Evolutionary conservation across 2,888 invertebrate species (phyloP).

Genomic region (Tachystola acroxantha): DNA sequence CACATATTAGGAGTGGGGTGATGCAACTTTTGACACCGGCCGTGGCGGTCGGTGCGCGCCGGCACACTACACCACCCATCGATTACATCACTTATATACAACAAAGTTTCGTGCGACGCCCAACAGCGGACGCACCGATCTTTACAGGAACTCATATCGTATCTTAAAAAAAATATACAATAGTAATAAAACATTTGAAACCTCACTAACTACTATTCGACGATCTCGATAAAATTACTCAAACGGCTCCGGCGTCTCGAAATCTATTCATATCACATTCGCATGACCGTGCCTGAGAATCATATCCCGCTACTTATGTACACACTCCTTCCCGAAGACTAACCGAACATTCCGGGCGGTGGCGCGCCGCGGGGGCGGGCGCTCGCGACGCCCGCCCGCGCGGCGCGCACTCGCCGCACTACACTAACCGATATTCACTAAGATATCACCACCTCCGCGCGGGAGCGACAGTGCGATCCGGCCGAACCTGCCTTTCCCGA

Average conservation of each 20-base stretch:
- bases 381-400: slow-evolving; percentile 17
- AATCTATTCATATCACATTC: slow-evolving; percentile 78
- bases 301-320: slow-evolving; percentile 76
- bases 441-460: slow-evolving; percentile 53
- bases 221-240: slow-evolving; percentile 73
- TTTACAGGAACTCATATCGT: slow-evolving; percentile 78
- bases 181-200: slow-evolving; percentile 78
- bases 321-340: slow-evolving; percentile 67
- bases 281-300: slow-evolving; percentile 76
- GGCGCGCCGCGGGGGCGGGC: slow-evolving; percentile 28
- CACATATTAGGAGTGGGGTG: slow-evolving; percentile 70
- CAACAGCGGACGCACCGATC: slow-evolving; percentile 52
- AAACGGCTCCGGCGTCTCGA: slow-evolving; percentile 73
- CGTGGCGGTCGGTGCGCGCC: slow-evolving; percentile 18
- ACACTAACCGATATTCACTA: slow-evolving; percentile 59
- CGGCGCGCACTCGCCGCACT: slow-evolving; percentile 33
- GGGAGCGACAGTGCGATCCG: slow-evolving; percentile 43
- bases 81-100: slow-evolving; percentile 70
- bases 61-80: slow-evolving; percentile 32
- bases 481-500: slow-evolving; percentile 52
- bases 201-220: slow-evolving; percentile 77
- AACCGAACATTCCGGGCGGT: slow-evolving; percentile 32
- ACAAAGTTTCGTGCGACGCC: slow-evolving; percentile 60
- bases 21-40: slow-evolving; percentile 57
- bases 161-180: slow-evolving; percentile 75